Conservation (phyloP, 2,888 invertebrate species). For the Eristalis arbustorum region DNA sequence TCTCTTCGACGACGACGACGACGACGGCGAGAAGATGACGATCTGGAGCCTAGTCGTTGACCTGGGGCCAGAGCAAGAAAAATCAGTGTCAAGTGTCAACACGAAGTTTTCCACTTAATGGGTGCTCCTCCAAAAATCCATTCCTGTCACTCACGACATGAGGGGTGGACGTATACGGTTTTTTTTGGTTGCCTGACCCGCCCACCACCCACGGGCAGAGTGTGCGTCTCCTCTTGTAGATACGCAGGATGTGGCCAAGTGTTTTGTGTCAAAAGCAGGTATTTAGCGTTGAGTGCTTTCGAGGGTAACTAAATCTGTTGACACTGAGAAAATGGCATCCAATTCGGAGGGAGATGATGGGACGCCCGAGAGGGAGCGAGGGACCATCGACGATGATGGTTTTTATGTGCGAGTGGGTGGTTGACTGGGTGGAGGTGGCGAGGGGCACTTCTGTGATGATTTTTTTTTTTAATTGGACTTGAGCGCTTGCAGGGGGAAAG, state of each 20-base stretch:
- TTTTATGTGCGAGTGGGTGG: too few relatives aligned
- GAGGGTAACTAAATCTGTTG: constrained; percentile 11
- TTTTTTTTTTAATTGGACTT: too few relatives aligned
- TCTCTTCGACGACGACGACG: too few relatives aligned
- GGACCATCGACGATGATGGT: too few relatives aligned
- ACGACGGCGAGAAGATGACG: not conserved
- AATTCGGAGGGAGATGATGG: not conserved
- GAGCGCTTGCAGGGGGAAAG: too few relatives aligned
- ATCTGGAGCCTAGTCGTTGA: constrained; percentile 23
- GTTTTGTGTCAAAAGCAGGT: constrained; percentile 31
- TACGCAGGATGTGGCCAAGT: constrained; percentile 15
- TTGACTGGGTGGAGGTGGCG: too few relatives aligned
- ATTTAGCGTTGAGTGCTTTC: constrained; percentile 17
- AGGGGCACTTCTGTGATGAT: too few relatives aligned
- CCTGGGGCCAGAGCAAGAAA: constrained; percentile 7
- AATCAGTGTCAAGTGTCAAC: constrained; percentile 58
- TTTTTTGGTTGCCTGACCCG: not conserved
- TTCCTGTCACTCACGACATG: constrained; percentile 29
- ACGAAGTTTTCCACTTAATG: constrained; percentile 65
- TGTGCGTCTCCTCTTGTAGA: not conserved
- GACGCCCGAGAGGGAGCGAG: too few relatives aligned
- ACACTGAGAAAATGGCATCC: not conserved
- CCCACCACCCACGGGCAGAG: not conserved
- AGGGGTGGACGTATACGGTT: not conserved
- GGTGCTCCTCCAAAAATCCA: constrained; percentile 44